Evolutionary conservation across 2,888 invertebrate species (phyloP), one percentile per base, ranked within the genome.

Genomic region (Athalia cordata): DNA sequence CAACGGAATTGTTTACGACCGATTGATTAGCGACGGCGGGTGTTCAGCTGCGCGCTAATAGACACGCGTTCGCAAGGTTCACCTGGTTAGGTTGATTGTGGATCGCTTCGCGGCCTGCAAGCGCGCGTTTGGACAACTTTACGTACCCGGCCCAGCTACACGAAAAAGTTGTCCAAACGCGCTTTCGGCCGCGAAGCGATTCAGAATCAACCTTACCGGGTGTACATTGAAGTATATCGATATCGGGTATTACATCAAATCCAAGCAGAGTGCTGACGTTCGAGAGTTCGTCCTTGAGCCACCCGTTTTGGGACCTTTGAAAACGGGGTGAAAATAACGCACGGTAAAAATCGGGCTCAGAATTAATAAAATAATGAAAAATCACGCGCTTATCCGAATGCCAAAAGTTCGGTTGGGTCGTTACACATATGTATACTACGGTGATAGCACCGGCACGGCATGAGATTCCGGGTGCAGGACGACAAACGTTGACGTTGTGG

Each of bases 1-100:
- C 75, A 75, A 72, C 49, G 62, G 62, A 75, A 52, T 61, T 62
- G 49, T 75, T 75, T 52, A 75, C 49, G 75, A 62, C 75, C 75
- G 75, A 62, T 74, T 74, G 49, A 57, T 29, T 29, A 68, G 47
- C 45, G 59, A 7, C 55, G 57, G 61, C 29, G 29, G 15, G n/a
- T 15, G 50, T 62, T 64, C 29, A 75, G 59, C n/a, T n/a, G 11
- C 50, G 47, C 52, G 75, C 29, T 62, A 50, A 75, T 62, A 4
- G 8, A 62, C 29, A 62, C 50, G 50, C 62, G 50, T 75, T 62
- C 49, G 11, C 43, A 45, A 57, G 29, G 29, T n/a, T n/a, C n/a
- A n/a, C n/a, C n/a, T n/a, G n/a, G n/a, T n/a, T n/a, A n/a, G n/a
- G n/a, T n/a, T n/a, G n/a, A n/a, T n/a, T n/a, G n/a, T n/a, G n/a